phyloP scores from a whole-genome alignment of 2,888 invertebrate genomes.

The Lapara coniferarum region DNA sequence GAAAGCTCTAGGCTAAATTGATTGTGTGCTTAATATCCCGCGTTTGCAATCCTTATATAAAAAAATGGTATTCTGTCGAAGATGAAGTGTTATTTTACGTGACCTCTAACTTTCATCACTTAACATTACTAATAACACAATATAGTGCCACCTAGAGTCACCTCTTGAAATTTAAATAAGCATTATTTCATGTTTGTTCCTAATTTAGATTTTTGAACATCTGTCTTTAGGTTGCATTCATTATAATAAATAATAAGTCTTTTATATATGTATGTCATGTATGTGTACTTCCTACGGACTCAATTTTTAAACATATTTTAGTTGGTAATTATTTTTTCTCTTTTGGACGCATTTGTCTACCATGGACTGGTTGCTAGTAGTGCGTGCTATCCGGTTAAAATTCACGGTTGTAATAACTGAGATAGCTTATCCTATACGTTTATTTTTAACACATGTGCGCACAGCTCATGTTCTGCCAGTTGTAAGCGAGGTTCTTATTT shows the following conservation, averaged over 20 bases:
- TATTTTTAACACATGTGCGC: slow-evolving; percentile 7
- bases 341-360: slow-evolving; percentile 22
- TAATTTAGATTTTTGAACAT: too few species aligned
- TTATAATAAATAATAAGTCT: background rate
- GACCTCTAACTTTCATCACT: too few species aligned
- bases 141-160: background rate
- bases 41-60: background rate
- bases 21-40: too few species aligned
- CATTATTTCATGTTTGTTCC: background rate
- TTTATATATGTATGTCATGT: slow-evolving; percentile 7
- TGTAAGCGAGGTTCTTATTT: background rate
- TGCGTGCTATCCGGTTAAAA: background rate
- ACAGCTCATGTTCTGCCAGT: background rate
- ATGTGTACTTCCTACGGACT: slow-evolving; percentile 15
- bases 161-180: background rate
- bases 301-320: slow-evolving; percentile 23
- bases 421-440: background rate
- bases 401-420: slow-evolving; percentile 18
- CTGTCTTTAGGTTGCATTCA: background rate
- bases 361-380: slow-evolving; percentile 8
- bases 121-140: background rate
- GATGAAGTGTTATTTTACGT: too few species aligned
- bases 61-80: too few species aligned
- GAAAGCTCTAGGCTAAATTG: too few species aligned
- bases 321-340: slow-evolving; percentile 10